Evolutionary conservation across 2,888 invertebrate species (phyloP).

Genomic region (Trissolcus brochymenae): DNA sequence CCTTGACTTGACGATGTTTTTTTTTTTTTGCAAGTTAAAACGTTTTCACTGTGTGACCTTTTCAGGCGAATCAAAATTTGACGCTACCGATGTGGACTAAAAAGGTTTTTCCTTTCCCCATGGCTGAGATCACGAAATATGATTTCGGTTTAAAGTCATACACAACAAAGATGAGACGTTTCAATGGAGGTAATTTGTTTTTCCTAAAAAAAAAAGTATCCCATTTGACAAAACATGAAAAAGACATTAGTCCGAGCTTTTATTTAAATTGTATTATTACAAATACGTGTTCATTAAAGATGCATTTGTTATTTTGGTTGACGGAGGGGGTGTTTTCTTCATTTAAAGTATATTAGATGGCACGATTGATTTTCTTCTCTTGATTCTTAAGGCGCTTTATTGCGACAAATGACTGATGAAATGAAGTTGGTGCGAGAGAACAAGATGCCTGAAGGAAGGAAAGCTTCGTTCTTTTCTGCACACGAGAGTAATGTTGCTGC

Average conservation of each 20-base stretch:
- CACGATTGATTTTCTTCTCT: neutral
- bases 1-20: slow-evolving; percentile 4
- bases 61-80: slow-evolving; percentile 65
- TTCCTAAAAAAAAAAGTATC: too few species aligned
- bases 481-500: slow-evolving; percentile 70
- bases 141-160: slow-evolving; percentile 74
- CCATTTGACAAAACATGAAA: too few species aligned
- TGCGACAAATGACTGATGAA: slow-evolving; percentile 68
- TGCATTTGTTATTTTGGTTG: too few species aligned
- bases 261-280: neutral
- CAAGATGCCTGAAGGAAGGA: slow-evolving; percentile 63
- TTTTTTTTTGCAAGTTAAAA: neutral
- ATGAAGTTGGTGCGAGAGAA: slow-evolving; percentile 61
- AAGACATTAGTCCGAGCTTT: neutral
- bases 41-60: neutral
- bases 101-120: slow-evolving; percentile 71
- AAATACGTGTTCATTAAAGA: too few species aligned
- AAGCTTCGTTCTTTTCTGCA: slow-evolving; percentile 68
- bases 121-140: slow-evolving; percentile 72
- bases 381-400: slow-evolving; percentile 61
- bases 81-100: slow-evolving; percentile 77
- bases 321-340: too few species aligned
- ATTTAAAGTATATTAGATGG: neutral
- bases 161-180: slow-evolving; percentile 70
- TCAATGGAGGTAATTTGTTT: slow-evolving; percentile 73